Base-by-base conservation (phyloP, 2,888 invertebrate genomes). In the Horisme vitalbata region DNA sequence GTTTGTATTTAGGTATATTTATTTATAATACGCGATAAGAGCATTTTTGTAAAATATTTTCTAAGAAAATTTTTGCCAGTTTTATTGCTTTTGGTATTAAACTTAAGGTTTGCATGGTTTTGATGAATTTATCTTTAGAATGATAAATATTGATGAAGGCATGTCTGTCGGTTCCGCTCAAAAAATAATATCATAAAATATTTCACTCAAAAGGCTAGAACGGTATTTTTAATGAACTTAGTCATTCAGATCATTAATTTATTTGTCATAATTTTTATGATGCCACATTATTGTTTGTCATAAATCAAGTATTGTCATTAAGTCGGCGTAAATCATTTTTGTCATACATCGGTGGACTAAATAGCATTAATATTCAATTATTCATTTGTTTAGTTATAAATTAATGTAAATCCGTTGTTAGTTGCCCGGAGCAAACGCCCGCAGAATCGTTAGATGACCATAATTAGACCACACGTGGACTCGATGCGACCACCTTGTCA, bases 321-420 rank as follows among this genome's bases (percentile, higher is more conserved):
- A 60, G 45, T 41, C 13, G 35, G 24, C 39, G 57, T 70, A 64
- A 63, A 67, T 69, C 64, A 60, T 57, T 10, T 65, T 64, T 64
- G 50, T 60, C 50, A 50, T 52, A 44, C 45, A 43, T 41, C 46
- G 44, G 49, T 54, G 48, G 50, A 30, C 54, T 38, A 56, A 56
- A 56, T 52, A 48, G 26, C 45, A 55, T 59, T 56, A 56, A 47
- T 59, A 56, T 59, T 56, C 54, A 56, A 56, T 56, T 59, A 59
- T 56, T 59, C 56, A 59, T 59, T 59, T 56, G 54, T 56, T 59
- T 59, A 41, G 48, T 41, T 48, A 45, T 54, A 51, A 55, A 56
- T 51, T 41, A 46, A 52, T 59, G 28, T 47, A 37, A 54, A 59
- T 55, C 41, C 48, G 46, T 45, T 46, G 37, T 15, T 5, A 39